A percentile compares a stretch with the other conserved stretches of the same genome.
phyloP scores from a whole-genome alignment of 1,140 invertebrate genomes.

The Argopecten irradians region DNA sequence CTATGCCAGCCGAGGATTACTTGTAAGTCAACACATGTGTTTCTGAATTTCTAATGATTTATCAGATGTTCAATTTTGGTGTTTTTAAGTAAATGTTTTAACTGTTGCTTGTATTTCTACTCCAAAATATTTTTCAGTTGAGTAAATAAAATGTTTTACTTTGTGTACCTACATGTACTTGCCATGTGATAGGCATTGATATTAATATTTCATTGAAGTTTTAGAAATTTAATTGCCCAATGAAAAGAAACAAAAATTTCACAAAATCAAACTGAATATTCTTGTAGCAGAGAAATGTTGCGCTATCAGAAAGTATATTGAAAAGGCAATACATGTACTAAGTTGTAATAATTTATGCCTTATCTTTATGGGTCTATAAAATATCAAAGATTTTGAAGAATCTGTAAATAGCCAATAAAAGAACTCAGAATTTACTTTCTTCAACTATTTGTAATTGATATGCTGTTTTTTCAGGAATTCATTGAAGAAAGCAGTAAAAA shows the following conservation, averaged over 20 bases:
- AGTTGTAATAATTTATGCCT: neutral
- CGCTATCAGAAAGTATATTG: neutral
- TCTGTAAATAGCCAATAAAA: neutral
- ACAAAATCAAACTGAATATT: no score
- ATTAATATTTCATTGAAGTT: no score
- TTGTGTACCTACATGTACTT: neutral
- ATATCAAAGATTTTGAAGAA: neutral
- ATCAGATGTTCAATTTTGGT: neutral
- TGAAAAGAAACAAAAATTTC: no score
- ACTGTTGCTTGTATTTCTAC: neutral
- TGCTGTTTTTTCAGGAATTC: slow-evolving; percentile 52
- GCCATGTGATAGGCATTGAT: no score
- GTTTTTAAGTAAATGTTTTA: neutral
- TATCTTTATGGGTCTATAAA: neutral
- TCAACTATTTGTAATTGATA: neutral
- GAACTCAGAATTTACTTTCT: neutral
- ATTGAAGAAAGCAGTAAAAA: slow-evolving; percentile 56
- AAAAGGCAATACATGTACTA: neutral
- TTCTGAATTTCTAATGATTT: neutral
- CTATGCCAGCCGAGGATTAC: slow-evolving; percentile 86
- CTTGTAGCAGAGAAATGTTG: neutral
- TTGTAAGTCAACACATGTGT: slow-evolving; percentile 78
- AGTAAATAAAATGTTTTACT: neutral
- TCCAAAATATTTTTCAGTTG: neutral
- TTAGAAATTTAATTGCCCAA: no score